Evolutionary conservation across 2,113 vertebrate genomes (phyloP).

Genomic region (Ranitomeya variabilis): DNA sequence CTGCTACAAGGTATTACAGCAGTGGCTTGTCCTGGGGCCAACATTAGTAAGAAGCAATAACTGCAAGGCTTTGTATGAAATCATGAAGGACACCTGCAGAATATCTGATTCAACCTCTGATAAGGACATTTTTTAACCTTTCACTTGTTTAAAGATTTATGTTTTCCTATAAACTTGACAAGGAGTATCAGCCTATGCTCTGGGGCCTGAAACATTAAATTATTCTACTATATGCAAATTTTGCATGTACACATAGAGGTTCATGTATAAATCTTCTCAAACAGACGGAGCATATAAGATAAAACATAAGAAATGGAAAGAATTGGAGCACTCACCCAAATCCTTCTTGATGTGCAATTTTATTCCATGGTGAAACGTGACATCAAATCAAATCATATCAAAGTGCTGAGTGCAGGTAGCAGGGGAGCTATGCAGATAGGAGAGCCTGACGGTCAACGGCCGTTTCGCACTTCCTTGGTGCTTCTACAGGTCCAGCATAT

Average conservation of each 20-base stretch:
- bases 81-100: conserved; percentile 15
- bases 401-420: no score
- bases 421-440: no score
- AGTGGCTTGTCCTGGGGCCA: conserved; percentile 14
- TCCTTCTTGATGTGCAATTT: no score
- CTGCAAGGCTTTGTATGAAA: not conserved
- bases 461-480: no score
- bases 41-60: not conserved
- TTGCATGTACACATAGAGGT: not conserved
- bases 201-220: not conserved
- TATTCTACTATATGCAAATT: not conserved
- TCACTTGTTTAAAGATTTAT: conserved; percentile 22
- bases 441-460: no score
- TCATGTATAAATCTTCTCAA: not conserved
- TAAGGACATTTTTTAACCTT: conserved; percentile 1
- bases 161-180: conserved; percentile 13
- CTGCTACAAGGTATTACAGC: conserved; percentile 1
- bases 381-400: no score
- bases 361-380: no score
- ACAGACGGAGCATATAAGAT: not conserved
- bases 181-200: not conserved
- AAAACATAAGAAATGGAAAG: no score
- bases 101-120: not conserved
- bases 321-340: no score
- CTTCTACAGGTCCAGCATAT: not conserved